These are phyloP conservation scores for Polymixis flavicincta DNA, from an alignment of 2,888 invertebrate species.

Conservation along the genomic window DNA sequence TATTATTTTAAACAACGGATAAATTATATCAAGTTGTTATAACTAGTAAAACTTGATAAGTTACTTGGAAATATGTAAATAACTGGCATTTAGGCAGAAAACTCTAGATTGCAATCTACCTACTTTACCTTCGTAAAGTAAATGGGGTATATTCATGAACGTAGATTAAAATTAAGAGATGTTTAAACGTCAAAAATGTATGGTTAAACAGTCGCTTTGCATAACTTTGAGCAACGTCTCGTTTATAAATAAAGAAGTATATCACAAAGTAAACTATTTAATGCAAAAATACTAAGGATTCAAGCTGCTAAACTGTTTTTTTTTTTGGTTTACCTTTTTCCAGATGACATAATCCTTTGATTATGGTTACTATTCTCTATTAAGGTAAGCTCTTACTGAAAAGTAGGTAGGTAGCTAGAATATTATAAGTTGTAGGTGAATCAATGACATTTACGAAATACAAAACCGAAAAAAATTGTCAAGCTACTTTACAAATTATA, in stretches of 20 bases:
- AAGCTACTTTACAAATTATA: not conserved
- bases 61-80: conserved; percentile 18
- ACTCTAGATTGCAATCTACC: not conserved
- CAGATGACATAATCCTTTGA: not conserved
- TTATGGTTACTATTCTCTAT: too few species aligned
- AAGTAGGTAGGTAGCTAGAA: not conserved
- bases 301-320: not conserved
- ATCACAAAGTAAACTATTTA: not conserved
- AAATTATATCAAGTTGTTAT: not conserved
- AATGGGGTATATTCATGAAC: too few species aligned
- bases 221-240: too few species aligned
- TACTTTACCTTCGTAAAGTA: too few species aligned
- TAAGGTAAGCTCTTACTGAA: not conserved
- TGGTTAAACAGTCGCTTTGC: too few species aligned
- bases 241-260: not conserved
- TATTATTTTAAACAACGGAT: conserved; percentile 1
- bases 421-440: too few species aligned
- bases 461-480: not conserved
- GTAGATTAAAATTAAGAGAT: too few species aligned
- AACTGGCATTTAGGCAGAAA: not conserved
- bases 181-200: too few species aligned
- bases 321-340: not conserved
- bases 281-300: not conserved
- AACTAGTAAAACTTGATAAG: conserved; percentile 5
- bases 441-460: too few species aligned